phyloP scores from a whole-genome alignment of 2,113 vertebrate genomes.

The Brachyhypopomus occidentalis region DNA sequence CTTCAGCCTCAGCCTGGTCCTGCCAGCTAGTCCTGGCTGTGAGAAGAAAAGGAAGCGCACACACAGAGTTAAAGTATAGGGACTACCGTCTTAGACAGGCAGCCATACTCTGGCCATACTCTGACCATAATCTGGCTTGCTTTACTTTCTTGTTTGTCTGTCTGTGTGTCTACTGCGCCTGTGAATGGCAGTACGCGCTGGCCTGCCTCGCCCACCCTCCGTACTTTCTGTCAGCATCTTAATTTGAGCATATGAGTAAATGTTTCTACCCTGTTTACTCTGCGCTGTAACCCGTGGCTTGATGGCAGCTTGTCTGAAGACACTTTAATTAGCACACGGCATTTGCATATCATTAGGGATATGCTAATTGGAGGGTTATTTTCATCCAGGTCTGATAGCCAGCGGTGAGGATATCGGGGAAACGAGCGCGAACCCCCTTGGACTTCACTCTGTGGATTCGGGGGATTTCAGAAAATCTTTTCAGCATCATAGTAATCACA shows the following conservation, averaged over 20 bases:
- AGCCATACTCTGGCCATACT: background rate
- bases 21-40: constrained; percentile 50
- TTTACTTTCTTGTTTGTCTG: background rate
- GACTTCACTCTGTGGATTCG: background rate
- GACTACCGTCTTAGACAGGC: background rate
- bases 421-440: constrained; percentile 17
- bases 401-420: constrained; percentile 32
- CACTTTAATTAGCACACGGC: constrained; percentile 31
- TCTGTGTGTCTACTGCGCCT: constrained; percentile 20
- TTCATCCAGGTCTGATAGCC: constrained; percentile 28
- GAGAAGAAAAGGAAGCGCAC: constrained; percentile 9
- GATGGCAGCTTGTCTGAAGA: constrained; percentile 25
- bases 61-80: background rate
- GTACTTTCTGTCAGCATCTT: background rate
- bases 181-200: constrained; percentile 1
- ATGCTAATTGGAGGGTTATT: constrained; percentile 31
- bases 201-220: background rate
- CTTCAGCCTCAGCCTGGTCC: constrained; percentile 72
- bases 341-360: constrained; percentile 44
- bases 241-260: constrained; percentile 30
- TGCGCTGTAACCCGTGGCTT: constrained; percentile 14
- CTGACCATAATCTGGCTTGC: background rate
- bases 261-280: constrained; percentile 9
- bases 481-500: background rate
- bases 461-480: constrained; percentile 12